These are phyloP conservation scores for Tenebrosternarchus preto DNA, from an alignment of 2,113 vertebrate species.

Conservation along the genomic window DNA sequence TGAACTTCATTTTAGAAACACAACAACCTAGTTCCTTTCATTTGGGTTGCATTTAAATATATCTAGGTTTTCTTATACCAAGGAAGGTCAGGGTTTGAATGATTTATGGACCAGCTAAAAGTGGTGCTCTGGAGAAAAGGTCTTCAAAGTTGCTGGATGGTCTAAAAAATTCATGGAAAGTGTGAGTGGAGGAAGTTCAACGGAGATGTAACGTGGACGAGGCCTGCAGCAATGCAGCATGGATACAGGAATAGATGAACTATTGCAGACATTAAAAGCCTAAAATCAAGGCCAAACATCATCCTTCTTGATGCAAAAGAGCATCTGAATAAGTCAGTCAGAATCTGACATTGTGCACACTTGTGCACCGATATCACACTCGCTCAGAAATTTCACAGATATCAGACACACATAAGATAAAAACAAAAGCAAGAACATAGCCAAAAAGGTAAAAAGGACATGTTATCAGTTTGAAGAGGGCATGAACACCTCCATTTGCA, in stretches of 20 bases:
- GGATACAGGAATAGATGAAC: constrained; percentile 2
- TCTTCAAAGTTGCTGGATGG: constrained; percentile 33
- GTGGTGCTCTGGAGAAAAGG: constrained; percentile 11
- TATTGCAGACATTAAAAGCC: not conserved
- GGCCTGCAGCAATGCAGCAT: not conserved
- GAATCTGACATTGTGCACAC: not conserved
- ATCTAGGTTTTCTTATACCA: not conserved
- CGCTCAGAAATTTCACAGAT: not conserved
- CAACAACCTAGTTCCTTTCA: not conserved
- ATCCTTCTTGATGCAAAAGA: not conserved
- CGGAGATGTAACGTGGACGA: constrained; percentile 38
- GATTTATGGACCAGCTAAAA: constrained; percentile 43
- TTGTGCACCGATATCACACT: not conserved
- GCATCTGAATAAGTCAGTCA: not conserved
- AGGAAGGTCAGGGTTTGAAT: constrained; percentile 31
- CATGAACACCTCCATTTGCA: not conserved
- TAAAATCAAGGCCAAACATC: not conserved
- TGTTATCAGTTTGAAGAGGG: too few relatives aligned
- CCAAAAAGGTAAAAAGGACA: too few relatives aligned
- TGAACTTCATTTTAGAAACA: too few relatives aligned
- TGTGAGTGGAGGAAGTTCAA: constrained; percentile 43
- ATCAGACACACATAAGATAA: too few relatives aligned
- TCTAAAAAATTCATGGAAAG: constrained; percentile 46
- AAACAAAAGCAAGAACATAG: not conserved
- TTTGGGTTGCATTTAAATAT: constrained; percentile 37